Evolutionary conservation across 92 coral and sea anemone species (phyloP), one percentile per base, ranked within the genome.

Genomic region (Epizoanthus ramosus): DNA sequence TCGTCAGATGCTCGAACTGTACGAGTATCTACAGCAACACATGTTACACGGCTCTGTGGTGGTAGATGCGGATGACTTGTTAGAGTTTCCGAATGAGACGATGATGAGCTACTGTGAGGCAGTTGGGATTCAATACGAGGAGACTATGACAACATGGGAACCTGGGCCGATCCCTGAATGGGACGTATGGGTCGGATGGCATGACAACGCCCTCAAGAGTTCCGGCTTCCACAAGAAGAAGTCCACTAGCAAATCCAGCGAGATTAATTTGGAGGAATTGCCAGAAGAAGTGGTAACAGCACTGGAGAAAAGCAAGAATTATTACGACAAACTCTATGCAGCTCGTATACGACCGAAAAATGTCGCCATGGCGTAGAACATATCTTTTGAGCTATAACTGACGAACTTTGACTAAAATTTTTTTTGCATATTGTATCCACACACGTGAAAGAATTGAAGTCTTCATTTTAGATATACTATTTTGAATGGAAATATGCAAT

Each of bases 31-130:
- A 43, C 80, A 83, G 37, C 63, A 74, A 18, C 86, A 88, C 47
- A 56, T 85, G 57, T 56, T 87, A 43, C 79, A 61, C 8, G 41
- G 71, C 0, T 88, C 97, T 25, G 87, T 90, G 0, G 82, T 92
- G 16, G 81, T 92, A 12, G 97, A 92, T 74, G 97, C 97, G 18
- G 97, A 85, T 43, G 97, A 92, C 77, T 74, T 92, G 3, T 80
- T 92, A 47, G 87, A 79, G 53, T 81, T 56, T 23, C 97, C 97
- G 12, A 84, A 83, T 1, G 93, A 85, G 47, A 88, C 79, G 64
- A 87, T 92, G 94, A 37, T 31, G 71, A 87, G 75, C 13, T 92
- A 90, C 75, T 92, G 97, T 66, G 90, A 90, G 41, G 91, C 88
- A 25, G 86, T 89, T 0, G 97, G 92, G 9, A 66, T 90, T 6